Conservation (phyloP, 2,113 vertebrate genomes). For the Sebastes fasciatus region DNA sequence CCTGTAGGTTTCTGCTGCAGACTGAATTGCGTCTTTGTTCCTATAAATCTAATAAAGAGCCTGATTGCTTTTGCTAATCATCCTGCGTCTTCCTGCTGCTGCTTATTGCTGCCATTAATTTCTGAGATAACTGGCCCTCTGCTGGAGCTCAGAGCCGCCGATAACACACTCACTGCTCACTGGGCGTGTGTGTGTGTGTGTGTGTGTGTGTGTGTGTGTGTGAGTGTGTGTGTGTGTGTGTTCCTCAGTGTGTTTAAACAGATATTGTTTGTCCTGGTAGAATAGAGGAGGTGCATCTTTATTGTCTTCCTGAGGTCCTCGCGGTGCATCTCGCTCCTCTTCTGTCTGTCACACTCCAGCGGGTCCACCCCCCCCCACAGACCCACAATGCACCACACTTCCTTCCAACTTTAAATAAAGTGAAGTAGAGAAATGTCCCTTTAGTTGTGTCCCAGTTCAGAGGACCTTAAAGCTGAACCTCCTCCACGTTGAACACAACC, state of each 20-base stretch:
- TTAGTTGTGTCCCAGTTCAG: not conserved
- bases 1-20: conserved; percentile 53
- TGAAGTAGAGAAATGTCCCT: not conserved
- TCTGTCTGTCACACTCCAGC: not conserved
- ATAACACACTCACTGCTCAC: conserved; percentile 44
- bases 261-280: conserved; percentile 1
- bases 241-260: conserved; percentile 29
- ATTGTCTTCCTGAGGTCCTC: not conserved
- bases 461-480: not conserved
- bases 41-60: conserved; percentile 82
- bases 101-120: conserved; percentile 83
- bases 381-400: not conserved
- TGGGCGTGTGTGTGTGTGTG: conserved; percentile 13
- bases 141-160: conserved; percentile 59
- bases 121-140: conserved; percentile 75
- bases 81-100: conserved; percentile 75
- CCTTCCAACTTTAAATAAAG: not conserved
- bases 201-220: not conserved
- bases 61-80: conserved; percentile 83
- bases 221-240: conserved; percentile 16
- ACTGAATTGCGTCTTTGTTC: conserved; percentile 78
- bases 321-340: not conserved
- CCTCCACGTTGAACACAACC: not conserved
- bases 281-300: not conserved
- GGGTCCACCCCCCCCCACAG: not conserved